Conservation (phyloP, 37 sponge, comb jelly and placozoan genomes). For the Bolinopsis microptera region DNA sequence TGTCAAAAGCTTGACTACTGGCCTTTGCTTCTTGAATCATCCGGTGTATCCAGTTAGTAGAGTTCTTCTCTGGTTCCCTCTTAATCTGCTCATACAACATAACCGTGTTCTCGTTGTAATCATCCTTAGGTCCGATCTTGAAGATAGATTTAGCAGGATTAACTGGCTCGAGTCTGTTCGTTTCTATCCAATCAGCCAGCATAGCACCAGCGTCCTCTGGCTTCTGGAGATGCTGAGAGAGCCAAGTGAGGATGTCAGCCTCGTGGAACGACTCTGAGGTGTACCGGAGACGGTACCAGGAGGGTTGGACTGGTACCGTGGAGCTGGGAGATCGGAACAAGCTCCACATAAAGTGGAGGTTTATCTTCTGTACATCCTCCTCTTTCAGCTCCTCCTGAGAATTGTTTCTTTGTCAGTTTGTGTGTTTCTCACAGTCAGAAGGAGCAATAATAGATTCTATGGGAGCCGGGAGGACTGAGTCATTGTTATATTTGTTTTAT, state of each 20-base stretch:
- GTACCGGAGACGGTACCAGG: constrained; percentile 52
- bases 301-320: not conserved
- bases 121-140: constrained; percentile 31
- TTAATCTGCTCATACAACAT: constrained; percentile 59
- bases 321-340: constrained; percentile 54
- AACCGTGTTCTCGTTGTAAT: constrained; percentile 54
- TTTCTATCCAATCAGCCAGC: constrained; percentile 28
- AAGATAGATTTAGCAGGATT: not conserved
- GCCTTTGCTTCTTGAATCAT: constrained; percentile 54
- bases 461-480: too few species aligned
- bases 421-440: too few species aligned
- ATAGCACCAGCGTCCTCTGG: constrained; percentile 15
- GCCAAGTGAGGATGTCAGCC: constrained; percentile 13
- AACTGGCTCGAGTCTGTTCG: not conserved
- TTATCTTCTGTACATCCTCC: constrained; percentile 53
- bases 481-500: too few species aligned
- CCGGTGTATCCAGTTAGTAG: constrained; percentile 53
- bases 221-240: constrained; percentile 51
- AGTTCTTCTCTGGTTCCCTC: constrained; percentile 13
- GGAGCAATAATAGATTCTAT: too few species aligned
- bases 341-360: constrained; percentile 64
- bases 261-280: not conserved
- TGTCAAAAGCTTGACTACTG: constrained; percentile 13
- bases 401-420: not conserved
- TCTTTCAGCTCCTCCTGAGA: constrained; percentile 58